Percentiles rank a stretch among this genome's conserved stretches.
phyloP scores from a whole-genome alignment of 2,888 invertebrate species.

The Saturnia pavonia region DNA sequence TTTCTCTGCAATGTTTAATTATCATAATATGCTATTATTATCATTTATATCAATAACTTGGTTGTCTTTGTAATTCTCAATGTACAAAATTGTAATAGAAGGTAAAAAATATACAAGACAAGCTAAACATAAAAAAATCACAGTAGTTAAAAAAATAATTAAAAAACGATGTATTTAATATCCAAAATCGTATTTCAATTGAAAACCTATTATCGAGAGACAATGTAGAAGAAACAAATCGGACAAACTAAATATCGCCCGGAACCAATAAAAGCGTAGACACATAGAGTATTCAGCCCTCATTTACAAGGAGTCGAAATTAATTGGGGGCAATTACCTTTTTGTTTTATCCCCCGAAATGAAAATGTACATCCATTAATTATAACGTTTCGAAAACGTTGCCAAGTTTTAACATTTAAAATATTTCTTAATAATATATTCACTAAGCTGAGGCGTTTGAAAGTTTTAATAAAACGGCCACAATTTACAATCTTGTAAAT shows the following conservation, averaged over 20 bases:
- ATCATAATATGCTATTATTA: too few species aligned
- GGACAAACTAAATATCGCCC: conserved; percentile 50
- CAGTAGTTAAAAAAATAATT: neutral
- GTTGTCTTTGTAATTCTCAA: too few species aligned
- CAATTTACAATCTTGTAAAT: conserved; percentile 35
- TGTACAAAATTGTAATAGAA: too few species aligned
- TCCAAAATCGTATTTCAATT: conserved; percentile 32
- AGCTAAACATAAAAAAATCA: too few species aligned
- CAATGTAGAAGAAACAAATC: conserved; percentile 63
- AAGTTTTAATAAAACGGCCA: conserved; percentile 47
- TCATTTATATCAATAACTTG: too few species aligned
- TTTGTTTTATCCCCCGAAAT: conserved; percentile 67
- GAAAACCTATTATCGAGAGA: conserved; percentile 51
- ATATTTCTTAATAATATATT: conserved; percentile 43
- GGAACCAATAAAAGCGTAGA: conserved; percentile 61
- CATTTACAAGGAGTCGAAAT: conserved; percentile 72
- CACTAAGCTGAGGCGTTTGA: conserved; percentile 38
- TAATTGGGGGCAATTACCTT: conserved; percentile 77
- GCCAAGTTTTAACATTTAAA: conserved; percentile 49
- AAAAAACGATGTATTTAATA: neutral
- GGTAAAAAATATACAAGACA: too few species aligned
- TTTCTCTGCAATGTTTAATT: too few species aligned
- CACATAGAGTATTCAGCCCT: conserved; percentile 54
- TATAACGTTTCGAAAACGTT: conserved; percentile 55
- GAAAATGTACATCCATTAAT: conserved; percentile 67